These are phyloP conservation scores for Monochamus saltuarius DNA, from an alignment of 1,140 invertebrate species.

Conservation along the genomic window DNA sequence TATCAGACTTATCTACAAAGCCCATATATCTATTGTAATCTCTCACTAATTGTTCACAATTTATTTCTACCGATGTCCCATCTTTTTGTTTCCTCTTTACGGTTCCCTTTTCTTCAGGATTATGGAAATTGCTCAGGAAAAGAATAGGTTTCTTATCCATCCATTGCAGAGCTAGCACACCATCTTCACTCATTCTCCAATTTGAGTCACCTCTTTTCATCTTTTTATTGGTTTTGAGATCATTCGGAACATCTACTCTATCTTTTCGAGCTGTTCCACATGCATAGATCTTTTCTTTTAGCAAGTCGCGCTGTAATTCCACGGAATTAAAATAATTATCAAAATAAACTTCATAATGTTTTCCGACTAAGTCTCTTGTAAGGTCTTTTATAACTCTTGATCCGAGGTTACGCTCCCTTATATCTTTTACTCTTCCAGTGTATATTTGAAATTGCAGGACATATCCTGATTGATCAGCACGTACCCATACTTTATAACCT, in stretches of 20 bases:
- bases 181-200: slow-evolving; percentile 40
- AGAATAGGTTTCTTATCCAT: slow-evolving; percentile 48
- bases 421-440: slow-evolving; percentile 45
- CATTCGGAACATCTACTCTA: slow-evolving; percentile 32
- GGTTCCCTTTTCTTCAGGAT: slow-evolving; percentile 34
- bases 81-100: slow-evolving; percentile 41
- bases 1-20: slow-evolving; percentile 48
- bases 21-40: slow-evolving; percentile 51
- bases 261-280: slow-evolving; percentile 46
- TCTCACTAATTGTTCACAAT: slow-evolving; percentile 30
- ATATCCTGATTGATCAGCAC: slow-evolving; percentile 43
- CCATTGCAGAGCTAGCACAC: slow-evolving; percentile 47
- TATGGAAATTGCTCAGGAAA: slow-evolving; percentile 50
- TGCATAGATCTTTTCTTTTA: slow-evolving; percentile 20
- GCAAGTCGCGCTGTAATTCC: slow-evolving; percentile 28
- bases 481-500: slow-evolving; percentile 51
- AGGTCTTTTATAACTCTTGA: slow-evolving; percentile 42
- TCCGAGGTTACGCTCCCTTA: slow-evolving; percentile 44
- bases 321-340: slow-evolving; percentile 46
- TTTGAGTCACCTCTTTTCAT: slow-evolving; percentile 45
- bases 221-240: slow-evolving; percentile 41
- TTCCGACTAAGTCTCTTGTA: slow-evolving; percentile 34
- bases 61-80: slow-evolving; percentile 25
- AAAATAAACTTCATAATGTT: slow-evolving; percentile 43
- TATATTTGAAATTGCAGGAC: slow-evolving; percentile 53